Evolutionary conservation across 2,113 vertebrate species (phyloP).

Genomic region (Caloenas nicobarica): DNA sequence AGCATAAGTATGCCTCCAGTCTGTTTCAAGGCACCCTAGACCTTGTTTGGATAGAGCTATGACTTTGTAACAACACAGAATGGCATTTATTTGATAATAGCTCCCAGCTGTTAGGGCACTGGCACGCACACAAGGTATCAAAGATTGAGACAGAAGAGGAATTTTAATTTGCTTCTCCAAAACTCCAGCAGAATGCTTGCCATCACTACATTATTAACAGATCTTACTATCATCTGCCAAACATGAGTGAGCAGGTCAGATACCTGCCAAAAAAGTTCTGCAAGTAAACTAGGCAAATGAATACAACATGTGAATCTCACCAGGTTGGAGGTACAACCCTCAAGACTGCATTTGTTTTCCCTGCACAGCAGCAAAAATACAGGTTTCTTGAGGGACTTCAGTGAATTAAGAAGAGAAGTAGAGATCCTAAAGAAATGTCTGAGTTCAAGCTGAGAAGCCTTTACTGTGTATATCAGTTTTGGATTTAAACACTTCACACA

Average conservation of each 20-base stretch:
- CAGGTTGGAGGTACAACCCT: neutral
- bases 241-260: neutral
- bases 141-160: neutral
- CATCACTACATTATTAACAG: neutral
- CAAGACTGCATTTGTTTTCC: neutral
- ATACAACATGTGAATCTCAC: neutral
- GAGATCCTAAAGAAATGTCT: neutral
- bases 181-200: neutral
- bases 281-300: neutral
- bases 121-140: neutral
- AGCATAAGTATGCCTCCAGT: neutral
- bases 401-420: neutral
- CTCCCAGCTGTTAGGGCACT: neutral
- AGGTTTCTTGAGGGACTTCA: neutral
- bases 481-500: neutral
- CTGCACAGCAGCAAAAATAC: neutral
- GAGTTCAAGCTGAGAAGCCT: neutral
- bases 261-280: neutral
- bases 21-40: neutral
- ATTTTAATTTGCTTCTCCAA: neutral
- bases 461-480: neutral
- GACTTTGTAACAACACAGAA: neutral
- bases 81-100: accelerated
- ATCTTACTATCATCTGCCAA: neutral
- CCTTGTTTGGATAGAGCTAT: neutral